Evolutionary conservation across 1,140 invertebrate species (phyloP).

Genomic region (Theocolax elegans): DNA sequence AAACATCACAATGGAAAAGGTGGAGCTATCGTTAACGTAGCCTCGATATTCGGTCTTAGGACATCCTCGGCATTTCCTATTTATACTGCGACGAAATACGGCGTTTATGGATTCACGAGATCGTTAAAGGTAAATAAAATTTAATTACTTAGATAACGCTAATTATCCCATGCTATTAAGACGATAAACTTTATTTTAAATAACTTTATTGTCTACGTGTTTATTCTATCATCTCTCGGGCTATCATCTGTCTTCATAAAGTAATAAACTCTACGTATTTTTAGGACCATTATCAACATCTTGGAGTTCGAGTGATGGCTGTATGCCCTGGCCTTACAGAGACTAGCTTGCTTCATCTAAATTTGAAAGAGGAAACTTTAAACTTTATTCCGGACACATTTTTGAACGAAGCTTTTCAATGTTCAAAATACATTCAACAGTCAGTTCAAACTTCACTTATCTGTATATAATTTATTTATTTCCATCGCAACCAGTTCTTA

Average conservation of each 20-base stretch:
- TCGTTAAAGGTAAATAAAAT: slow-evolving; percentile 28
- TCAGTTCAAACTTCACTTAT: background rate
- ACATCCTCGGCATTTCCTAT: slow-evolving; percentile 62
- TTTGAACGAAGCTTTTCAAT: slow-evolving; percentile 25
- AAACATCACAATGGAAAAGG: slow-evolving; percentile 64
- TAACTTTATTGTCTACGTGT: background rate
- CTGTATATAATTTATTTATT: background rate
- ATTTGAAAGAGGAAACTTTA: slow-evolving; percentile 24
- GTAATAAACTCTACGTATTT: no score
- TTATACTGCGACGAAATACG: slow-evolving; percentile 55
- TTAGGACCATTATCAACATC: slow-evolving; percentile 27
- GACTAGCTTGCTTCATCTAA: slow-evolving; percentile 48
- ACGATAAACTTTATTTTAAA: background rate
- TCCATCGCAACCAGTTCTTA: no score
- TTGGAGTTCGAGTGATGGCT: slow-evolving; percentile 60
- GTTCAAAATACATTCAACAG: slow-evolving; percentile 38
- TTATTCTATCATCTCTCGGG: no score
- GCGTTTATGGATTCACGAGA: slow-evolving; percentile 31
- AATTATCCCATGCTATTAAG: no score
- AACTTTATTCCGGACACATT: slow-evolving; percentile 25
- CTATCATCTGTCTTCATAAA: no score
- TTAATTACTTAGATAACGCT: no score
- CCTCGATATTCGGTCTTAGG: slow-evolving; percentile 64
- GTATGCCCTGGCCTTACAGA: slow-evolving; percentile 68
- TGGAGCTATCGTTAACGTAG: slow-evolving; percentile 65